Evolutionary conservation across 2,888 invertebrate species (phyloP).

Genomic region (Ditylenchus weischeri): DNA sequence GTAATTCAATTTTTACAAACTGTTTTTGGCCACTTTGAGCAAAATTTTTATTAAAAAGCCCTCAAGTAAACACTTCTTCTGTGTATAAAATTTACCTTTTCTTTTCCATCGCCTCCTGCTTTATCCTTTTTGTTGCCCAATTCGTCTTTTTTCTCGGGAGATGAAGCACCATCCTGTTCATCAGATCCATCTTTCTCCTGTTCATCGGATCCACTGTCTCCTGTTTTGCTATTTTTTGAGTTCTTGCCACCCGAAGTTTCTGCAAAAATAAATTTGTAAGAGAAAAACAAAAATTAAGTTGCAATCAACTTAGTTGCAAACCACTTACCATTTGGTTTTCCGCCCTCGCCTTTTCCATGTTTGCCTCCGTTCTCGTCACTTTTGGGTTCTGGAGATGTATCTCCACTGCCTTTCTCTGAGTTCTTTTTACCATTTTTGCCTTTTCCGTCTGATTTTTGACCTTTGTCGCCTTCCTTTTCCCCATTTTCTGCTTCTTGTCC

Average conservation of each 20-base stretch:
- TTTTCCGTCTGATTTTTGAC: conserved; percentile 15
- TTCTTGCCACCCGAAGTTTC: neutral
- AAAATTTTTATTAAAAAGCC: too few relatives aligned
- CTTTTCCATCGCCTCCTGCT: neutral
- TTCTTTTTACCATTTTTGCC: conserved; percentile 10
- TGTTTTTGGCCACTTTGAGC: too few relatives aligned
- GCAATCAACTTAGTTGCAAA: too few relatives aligned
- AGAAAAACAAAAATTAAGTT: too few relatives aligned
- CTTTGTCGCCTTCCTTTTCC: conserved; percentile 10
- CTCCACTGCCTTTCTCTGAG: conserved; percentile 5
- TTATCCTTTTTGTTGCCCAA: neutral
- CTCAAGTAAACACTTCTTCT: too few relatives aligned
- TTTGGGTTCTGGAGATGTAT: neutral
- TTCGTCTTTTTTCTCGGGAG: neutral
- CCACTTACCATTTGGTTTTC: conserved; percentile 16
- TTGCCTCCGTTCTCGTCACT: conserved; percentile 8
- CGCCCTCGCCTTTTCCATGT: conserved; percentile 4
- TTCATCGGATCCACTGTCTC: neutral
- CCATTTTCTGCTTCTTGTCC: neutral
- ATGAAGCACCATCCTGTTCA: neutral
- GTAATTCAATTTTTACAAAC: too few relatives aligned
- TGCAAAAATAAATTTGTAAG: too few relatives aligned
- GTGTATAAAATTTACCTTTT: too few relatives aligned
- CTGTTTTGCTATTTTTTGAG: conserved; percentile 11
- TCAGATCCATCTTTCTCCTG: neutral